Percentiles rank a stretch among this genome's conserved stretches.
Conservation (phyloP, 2,888 invertebrate genomes). For the Artemia sp. region DNA sequence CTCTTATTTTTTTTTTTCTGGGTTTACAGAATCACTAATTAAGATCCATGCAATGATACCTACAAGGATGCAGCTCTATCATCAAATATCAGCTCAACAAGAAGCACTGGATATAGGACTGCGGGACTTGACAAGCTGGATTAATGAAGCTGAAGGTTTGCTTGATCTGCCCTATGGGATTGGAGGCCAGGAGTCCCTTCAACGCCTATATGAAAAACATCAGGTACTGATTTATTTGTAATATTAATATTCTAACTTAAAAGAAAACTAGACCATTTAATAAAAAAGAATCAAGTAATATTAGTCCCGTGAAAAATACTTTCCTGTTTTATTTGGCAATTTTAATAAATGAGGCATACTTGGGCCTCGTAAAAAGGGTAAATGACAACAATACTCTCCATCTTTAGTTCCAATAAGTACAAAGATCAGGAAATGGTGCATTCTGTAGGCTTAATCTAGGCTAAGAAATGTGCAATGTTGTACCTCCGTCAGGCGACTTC, state of each 20-base stretch:
- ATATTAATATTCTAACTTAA: not conserved
- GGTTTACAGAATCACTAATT: constrained; percentile 50
- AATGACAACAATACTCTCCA: too few species aligned
- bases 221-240: constrained; percentile 35
- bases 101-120: constrained; percentile 75
- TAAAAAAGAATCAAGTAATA: too few species aligned
- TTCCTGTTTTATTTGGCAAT: too few species aligned
- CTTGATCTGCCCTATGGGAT: constrained; percentile 44
- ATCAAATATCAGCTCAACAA: constrained; percentile 67
- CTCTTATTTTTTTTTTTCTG: constrained; percentile 12
- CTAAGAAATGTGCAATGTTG: too few species aligned
- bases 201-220: constrained; percentile 58
- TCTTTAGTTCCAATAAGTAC: too few species aligned
- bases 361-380: too few species aligned
- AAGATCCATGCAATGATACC: constrained; percentile 65
- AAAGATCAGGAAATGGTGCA: too few species aligned
- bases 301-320: too few species aligned
- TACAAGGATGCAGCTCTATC: constrained; percentile 58
- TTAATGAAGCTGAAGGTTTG: constrained; percentile 62
- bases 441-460: too few species aligned
- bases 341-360: too few species aligned
- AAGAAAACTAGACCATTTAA: not conserved
- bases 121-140: constrained; percentile 66
- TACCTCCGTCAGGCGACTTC: too few species aligned
- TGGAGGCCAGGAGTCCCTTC: constrained; percentile 48